Percentiles rank a stretch among this genome's conserved stretches.
Conservation (phyloP, 2,113 vertebrate species). For the Lynx canadensis region DNA sequence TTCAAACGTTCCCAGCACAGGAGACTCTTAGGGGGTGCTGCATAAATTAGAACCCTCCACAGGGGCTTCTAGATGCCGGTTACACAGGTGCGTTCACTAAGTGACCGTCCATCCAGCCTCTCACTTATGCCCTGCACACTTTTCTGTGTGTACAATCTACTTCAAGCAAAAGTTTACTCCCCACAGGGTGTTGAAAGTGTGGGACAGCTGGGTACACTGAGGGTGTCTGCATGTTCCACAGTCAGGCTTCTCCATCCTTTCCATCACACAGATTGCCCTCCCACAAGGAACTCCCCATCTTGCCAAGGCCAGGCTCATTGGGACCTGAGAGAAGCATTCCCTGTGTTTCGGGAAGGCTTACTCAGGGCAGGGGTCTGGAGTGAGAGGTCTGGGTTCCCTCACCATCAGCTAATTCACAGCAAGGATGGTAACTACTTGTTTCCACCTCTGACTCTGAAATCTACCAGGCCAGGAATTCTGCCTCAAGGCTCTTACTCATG, state of each 20-base stretch:
- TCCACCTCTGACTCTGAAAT: neutral
- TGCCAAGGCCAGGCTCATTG: neutral
- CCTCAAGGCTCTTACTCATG: slow-evolving; percentile 33
- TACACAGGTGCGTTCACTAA: neutral
- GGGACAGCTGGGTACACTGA: neutral
- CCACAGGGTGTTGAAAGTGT: neutral
- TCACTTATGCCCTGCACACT: neutral
- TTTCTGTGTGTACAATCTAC: neutral
- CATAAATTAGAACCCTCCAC: neutral
- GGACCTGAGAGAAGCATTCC: neutral
- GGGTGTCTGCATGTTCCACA: neutral
- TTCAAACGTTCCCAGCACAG: slow-evolving; percentile 7
- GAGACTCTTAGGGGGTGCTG: neutral
- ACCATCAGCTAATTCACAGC: neutral
- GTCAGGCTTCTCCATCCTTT: neutral
- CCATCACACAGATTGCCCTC: neutral
- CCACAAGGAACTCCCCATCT: neutral
- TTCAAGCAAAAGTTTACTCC: neutral
- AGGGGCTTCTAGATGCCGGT: neutral
- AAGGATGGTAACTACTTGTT: neutral
- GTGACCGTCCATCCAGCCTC: neutral
- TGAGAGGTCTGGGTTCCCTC: neutral
- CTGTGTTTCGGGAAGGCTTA: neutral
- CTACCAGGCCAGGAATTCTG: slow-evolving; percentile 1
- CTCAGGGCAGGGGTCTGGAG: neutral